Base-by-base conservation (phyloP, 2,797 vertebrate species). In the Falco biarmicus region DNA sequence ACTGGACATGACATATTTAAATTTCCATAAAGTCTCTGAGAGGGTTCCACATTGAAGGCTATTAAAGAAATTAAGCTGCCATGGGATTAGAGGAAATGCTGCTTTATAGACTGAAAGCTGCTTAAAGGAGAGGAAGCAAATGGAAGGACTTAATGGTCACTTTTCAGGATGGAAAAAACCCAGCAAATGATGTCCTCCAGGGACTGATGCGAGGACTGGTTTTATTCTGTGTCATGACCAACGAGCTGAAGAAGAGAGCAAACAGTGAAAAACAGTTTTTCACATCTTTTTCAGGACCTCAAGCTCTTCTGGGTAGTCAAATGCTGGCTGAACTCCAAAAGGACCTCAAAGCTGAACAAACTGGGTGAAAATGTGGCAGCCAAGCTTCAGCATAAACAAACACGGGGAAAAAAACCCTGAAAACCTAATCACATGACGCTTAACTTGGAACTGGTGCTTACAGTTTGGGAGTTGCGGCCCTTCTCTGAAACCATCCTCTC, bases 31-130 rank as follows among this genome's bases (percentile, higher is more conserved):
- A 95, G 69, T 69, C 39, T 93, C 63, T 91, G 73, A 78, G 22
- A 84, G 60, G 28, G 59, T 51, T 87, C 63, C 47, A 81, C 50
- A 45, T 13, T 75, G 84, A 84, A 86, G 43, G 65, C 87, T 95
- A 86, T 94, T 95, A 93, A 61, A 95, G 85, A 96, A 88, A 90
- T 88, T 96, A 96, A 91, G 87, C 94, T 93, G 65, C 65, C 57
- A 78, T 1, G 14, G 65, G 91, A 96, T 96, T 95, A 96, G 47
- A 86, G 73, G 31, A 95, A 90, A 95, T 86, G 5, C 51, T 81
- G 61, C 43, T 96, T 94, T 93, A 88, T 59, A 81, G 77, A 88
- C 32, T 0, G 0, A 96, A 96, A 97, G 95, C 95, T 88, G 96
- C 94, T 97, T 95, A 96, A 90, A 90, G 69, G 34, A 92, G 28